A percentile compares a stretch with the other conserved stretches of the same genome.
phyloP scores from a whole-genome alignment of 2,888 invertebrate genomes.

The Altica lythri region DNA sequence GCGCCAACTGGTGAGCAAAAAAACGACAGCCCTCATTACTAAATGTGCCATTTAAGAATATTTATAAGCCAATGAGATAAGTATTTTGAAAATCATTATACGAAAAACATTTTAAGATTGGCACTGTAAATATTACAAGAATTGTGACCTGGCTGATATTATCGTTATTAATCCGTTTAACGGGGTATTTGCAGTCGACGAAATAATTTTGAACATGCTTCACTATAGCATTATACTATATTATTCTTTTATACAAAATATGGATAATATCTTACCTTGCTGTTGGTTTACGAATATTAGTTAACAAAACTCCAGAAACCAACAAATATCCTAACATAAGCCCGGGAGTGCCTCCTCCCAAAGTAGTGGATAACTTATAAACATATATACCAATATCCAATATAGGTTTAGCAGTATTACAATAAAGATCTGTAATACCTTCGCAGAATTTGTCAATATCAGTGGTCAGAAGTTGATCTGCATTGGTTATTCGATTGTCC shows the following conservation, averaged over 20 bases:
- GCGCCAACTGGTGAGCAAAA: no score
- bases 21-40: no score
- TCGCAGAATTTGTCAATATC: slow-evolving; percentile 98
- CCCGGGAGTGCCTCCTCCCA: slow-evolving; percentile 86
- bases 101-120: no score
- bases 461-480: slow-evolving; percentile 93
- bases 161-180: no score
- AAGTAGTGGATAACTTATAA: slow-evolving; percentile 84
- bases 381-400: slow-evolving; percentile 95
- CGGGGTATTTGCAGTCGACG: no score
- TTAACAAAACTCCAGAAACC: slow-evolving; percentile 83
- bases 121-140: no score
- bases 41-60: no score
- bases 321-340: slow-evolving; percentile 87
- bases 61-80: no score
- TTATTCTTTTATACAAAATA: no score
- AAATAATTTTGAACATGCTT: not conserved
- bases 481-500: slow-evolving; percentile 93
- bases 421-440: slow-evolving; percentile 92
- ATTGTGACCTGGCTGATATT: no score
- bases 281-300: slow-evolving; percentile 85
- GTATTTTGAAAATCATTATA: no score
- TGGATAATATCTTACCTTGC: slow-evolving; percentile 52
- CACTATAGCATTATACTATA: not conserved
- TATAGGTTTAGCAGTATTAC: slow-evolving; percentile 93